phyloP scores from a whole-genome alignment of 2,797 vertebrate genomes.

The Pipistrellus pipistrellus region DNA sequence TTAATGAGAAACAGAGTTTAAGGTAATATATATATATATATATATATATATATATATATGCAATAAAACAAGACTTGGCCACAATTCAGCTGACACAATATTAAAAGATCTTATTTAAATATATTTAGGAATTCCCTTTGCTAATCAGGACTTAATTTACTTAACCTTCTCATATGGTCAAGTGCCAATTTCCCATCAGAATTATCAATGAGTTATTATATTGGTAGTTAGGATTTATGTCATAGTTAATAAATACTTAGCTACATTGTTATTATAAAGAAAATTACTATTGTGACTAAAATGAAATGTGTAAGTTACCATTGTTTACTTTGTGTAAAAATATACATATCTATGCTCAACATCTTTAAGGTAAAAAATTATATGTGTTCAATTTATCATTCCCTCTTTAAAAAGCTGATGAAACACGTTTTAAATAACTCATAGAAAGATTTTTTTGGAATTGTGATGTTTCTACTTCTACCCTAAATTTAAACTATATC shows the following conservation, averaged over 20 bases:
- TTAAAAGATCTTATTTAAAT: conserved; percentile 3
- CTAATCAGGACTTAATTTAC: conserved; percentile 22
- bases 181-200: conserved; percentile 14
- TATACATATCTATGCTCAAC: neutral
- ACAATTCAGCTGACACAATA: neutral
- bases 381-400: neutral
- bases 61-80: neutral
- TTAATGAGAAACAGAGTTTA: neutral
- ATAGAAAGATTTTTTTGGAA: conserved; percentile 2
- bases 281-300: conserved; percentile 17
- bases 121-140: conserved; percentile 8
- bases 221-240: neutral
- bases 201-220: neutral
- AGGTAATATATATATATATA: neutral
- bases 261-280: neutral
- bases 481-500: neutral
- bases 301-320: neutral
- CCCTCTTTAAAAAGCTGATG: conserved; percentile 12
- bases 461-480: neutral
- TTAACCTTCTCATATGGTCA: neutral
- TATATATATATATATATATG: no score
- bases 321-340: conserved; percentile 17
- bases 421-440: neutral
- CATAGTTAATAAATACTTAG: neutral
- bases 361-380: neutral